A percentile compares a stretch with the other conserved stretches of the same genome.
phyloP scores from a whole-genome alignment of 1,140 invertebrate species.

The Ptiloglossa arizonensis region DNA sequence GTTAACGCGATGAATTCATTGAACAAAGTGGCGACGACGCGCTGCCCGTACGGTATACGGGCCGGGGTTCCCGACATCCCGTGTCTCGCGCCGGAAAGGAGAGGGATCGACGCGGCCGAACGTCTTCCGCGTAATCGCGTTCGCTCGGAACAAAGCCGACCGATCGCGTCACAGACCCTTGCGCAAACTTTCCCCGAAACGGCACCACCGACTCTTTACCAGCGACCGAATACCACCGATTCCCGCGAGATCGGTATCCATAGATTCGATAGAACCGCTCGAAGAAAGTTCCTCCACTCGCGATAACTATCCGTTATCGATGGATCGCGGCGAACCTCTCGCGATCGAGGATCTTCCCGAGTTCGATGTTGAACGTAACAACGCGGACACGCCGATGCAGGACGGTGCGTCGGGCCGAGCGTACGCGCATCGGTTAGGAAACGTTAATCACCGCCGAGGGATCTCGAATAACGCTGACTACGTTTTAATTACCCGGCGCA shows the following conservation, averaged over 20 bases:
- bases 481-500: constrained; percentile 73
- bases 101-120: constrained; percentile 7
- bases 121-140: constrained; percentile 31
- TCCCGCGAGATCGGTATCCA: no score
- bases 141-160: not conserved
- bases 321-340: not conserved
- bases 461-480: constrained; percentile 74
- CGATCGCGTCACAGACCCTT: no score
- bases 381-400: constrained; percentile 32
- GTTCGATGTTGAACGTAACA: constrained; percentile 21
- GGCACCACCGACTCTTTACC: no score
- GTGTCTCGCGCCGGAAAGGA: constrained; percentile 13
- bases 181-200: no score
- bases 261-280: no score
- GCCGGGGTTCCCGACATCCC: not conserved
- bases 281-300: no score
- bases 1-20: constrained; percentile 66
- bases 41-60: not conserved
- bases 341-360: constrained; percentile 1
- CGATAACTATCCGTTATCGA: not conserved
- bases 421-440: constrained; percentile 60
- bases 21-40: constrained; percentile 57
- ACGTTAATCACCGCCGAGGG: constrained; percentile 66
- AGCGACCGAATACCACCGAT: no score
- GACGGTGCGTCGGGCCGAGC: constrained; percentile 36